Evolutionary conservation across 2,888 invertebrate genomes (phyloP), one percentile per base, ranked within the genome.

Genomic region (Philereme vetulata): DNA sequence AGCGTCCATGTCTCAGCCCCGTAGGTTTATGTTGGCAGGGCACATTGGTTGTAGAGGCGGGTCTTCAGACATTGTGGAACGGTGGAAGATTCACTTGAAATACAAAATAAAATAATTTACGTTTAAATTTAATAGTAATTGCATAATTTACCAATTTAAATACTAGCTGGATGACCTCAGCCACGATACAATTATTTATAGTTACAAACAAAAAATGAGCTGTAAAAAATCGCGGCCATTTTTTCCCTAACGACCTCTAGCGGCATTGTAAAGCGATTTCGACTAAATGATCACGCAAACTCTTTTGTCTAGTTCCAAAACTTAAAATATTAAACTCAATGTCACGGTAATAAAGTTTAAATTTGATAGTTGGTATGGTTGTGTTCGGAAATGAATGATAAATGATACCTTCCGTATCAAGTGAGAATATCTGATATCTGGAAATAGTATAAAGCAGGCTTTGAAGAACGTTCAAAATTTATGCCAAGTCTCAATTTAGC

Each of bases 201-300:
- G 11, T 8, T 40, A 10, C 36, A 65, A 61, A 68, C 70, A 61
- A 45, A 65, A 72, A 63, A 55, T 42, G 49, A 8, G 21, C 32
- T 10, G 59, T 48, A 62, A 72, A 75, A 74, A 71, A 72, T 65
- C 68, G 72, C 61, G 71, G 71, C 49, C 71, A 65, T 56, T 74
- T 72, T 77, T 75, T 76, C 34, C 34, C 5, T 35, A 57, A 60
- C 64, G 44, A 55, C 66, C 64, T 64, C 61, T 60, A 55, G 60
- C 65, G 60, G 61, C 59, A 62, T 42, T 61, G 53, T 64, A 67
- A 69, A 60, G 57, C 40, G 53, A 56, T 67, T 67, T 62, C 66
- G 60, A 63, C 32, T 66, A 52, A 68, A 71, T 72, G 64, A 64
- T 66, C 72, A 66, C 66, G 64, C 51, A 48, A 48, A 48, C 54